phyloP scores from a whole-genome alignment of 2,888 invertebrate species.

The Brenthis hecate region DNA sequence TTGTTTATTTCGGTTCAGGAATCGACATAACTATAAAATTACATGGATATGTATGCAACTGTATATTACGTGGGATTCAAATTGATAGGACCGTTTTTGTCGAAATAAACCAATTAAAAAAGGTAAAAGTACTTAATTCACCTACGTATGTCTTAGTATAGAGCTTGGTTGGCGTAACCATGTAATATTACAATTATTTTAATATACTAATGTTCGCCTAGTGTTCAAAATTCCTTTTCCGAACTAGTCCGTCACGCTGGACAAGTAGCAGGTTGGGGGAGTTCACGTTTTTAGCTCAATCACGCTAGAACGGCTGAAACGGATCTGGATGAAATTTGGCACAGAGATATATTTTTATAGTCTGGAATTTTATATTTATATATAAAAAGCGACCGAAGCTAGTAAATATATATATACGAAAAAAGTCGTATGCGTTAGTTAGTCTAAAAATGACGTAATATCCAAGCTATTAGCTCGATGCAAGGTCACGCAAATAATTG shows the following conservation, averaged over 20 bases:
- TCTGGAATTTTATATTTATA: too few relatives aligned
- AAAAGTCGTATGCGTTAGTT: neutral
- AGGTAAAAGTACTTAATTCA: constrained; percentile 11
- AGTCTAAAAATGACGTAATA: constrained; percentile 11
- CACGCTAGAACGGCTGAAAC: too few relatives aligned
- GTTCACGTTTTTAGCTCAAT: too few relatives aligned
- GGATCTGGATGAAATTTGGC: too few relatives aligned
- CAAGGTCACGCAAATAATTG: constrained; percentile 33
- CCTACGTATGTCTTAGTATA: neutral
- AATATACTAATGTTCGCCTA: too few relatives aligned
- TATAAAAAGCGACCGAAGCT: too few relatives aligned
- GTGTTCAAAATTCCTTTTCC: too few relatives aligned
- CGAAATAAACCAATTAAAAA: constrained; percentile 18
- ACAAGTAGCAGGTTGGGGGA: too few relatives aligned
- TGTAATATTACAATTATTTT: neutral
- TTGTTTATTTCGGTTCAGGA: constrained; percentile 39
- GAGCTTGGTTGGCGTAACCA: neutral
- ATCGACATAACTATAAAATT: constrained; percentile 34
- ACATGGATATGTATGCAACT: constrained; percentile 19
- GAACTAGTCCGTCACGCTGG: too few relatives aligned
- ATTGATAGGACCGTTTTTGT: constrained; percentile 14
- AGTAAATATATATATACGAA: neutral
- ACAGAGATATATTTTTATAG: too few relatives aligned
- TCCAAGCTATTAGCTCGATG: constrained; percentile 15
- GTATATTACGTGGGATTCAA: constrained; percentile 21